Base-by-base conservation (phyloP, 2,888 invertebrate genomes). In the Dioctria rufipes region DNA sequence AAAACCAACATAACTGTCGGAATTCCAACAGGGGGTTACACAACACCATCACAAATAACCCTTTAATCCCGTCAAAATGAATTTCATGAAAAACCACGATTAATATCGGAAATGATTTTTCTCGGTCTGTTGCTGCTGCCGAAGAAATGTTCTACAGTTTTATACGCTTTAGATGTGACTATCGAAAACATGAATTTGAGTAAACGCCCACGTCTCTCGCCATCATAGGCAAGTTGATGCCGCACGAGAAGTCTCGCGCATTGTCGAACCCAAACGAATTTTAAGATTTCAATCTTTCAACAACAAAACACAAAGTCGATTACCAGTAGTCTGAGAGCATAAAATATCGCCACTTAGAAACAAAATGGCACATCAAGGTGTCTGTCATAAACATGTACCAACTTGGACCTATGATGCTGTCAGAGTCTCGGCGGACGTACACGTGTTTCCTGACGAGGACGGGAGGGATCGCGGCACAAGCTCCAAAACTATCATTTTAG, bases 341-440 rank as follows among this genome's bases (percentile, higher is more conserved):
- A 75, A 75, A 60, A 75, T 75, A 75, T 75, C 43, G 25, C 58
- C 43, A 25, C 43, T 61, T 61, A 9, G 61, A 43, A 58, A 61
- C 75, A 58, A 61, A 75, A 46, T 75, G 75, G 75, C 75, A 75
- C 43, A 75, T 75, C 75, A 75, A 75, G 75, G 75, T 75, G 75
- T 51, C 60, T 75, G 75, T 46, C 58, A 61, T 71, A 71, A 71
- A 71, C 71, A 51, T 71, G 9, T 9, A n/a, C 54, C 71, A 42
- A 75, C 58, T 75, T 60, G 61, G 61, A 46, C 61, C 25, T 25
- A 25, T 46, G 40, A 51, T 61, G 61, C 75, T 25, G 61, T 75
- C 60, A 25, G 11, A 60, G 9, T 60, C 13, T 42, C 58, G 39
- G 69, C 58, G 60, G 75, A 75, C 46, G 46, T 46, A 75, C 75